These are phyloP conservation scores for Anguilla japonica DNA, from an alignment of 2,113 vertebrate species.

Conservation along the genomic window DNA sequence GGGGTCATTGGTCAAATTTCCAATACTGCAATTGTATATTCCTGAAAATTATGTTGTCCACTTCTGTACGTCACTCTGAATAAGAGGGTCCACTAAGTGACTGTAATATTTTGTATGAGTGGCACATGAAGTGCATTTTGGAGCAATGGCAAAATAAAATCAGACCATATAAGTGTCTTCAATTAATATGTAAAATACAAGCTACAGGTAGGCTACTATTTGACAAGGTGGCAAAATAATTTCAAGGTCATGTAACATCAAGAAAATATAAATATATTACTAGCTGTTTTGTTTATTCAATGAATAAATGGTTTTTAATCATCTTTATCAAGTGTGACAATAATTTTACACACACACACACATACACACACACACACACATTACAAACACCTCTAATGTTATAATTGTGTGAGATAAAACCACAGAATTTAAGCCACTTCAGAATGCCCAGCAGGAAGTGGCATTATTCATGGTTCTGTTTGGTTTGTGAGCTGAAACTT, in stretches of 20 bases:
- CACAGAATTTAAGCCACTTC: neutral
- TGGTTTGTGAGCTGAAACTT: neutral
- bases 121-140: neutral
- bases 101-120: neutral
- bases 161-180: neutral
- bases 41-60: too few relatives aligned
- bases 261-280: neutral
- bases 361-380: too few relatives aligned
- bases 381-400: neutral
- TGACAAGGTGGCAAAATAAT: neutral
- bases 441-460: neutral
- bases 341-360: too few relatives aligned
- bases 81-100: too few relatives aligned
- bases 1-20: neutral
- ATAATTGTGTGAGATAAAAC: conserved; percentile 2
- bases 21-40: too few relatives aligned
- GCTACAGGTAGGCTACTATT: neutral
- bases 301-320: neutral
- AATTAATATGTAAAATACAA: neutral
- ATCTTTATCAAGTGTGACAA: too few relatives aligned
- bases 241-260: neutral
- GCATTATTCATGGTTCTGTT: neutral
- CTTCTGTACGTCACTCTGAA: too few relatives aligned
- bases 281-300: neutral
- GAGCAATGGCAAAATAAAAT: neutral